A percentile compares a stretch with the other conserved stretches of the same genome.
Evolutionary conservation across 1,140 invertebrate genomes (phyloP).

Genomic region (Drosophila carrolli): DNA sequence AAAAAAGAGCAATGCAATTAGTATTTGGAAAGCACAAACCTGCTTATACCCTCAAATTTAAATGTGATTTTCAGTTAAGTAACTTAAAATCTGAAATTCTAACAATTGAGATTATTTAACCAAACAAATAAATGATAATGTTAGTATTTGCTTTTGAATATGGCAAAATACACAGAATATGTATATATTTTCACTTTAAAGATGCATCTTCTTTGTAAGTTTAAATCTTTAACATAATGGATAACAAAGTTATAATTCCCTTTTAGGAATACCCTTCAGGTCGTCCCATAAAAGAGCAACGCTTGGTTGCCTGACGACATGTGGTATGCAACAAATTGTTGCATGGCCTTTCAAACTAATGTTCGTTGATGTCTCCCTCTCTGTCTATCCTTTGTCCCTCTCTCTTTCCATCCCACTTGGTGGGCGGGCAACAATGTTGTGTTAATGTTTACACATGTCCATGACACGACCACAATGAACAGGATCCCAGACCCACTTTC

Average conservation of each 20-base stretch:
- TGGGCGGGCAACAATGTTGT: slow-evolving; percentile 66
- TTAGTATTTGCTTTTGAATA: too few species aligned
- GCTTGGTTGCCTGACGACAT: slow-evolving; percentile 10
- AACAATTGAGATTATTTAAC: too few species aligned
- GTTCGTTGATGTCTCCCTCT: slow-evolving; percentile 8
- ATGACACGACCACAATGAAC: slow-evolving; percentile 77
- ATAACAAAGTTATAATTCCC: background rate
- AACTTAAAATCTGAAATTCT: too few species aligned
- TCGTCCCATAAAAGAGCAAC: slow-evolving; percentile 59
- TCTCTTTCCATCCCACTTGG: background rate
- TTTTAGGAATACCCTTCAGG: background rate
- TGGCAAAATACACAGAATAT: too few species aligned
- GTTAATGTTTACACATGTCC: slow-evolving; percentile 76
- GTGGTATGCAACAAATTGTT: slow-evolving; percentile 75
- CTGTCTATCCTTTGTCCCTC: slow-evolving; percentile 6
- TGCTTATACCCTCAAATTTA: background rate
- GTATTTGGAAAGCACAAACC: background rate
- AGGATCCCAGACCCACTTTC: slow-evolving; percentile 34
- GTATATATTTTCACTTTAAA: too few species aligned
- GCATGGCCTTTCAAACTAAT: slow-evolving; percentile 64
- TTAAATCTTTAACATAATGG: background rate
- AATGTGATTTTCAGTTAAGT: too few species aligned
- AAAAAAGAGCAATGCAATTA: slow-evolving; percentile 1
- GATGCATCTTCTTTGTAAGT: background rate
- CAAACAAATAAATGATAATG: too few species aligned